A percentile compares a stretch with the other conserved stretches of the same genome.
Conservation (phyloP, 2,797 vertebrate genomes). For the Netta rufina region DNA sequence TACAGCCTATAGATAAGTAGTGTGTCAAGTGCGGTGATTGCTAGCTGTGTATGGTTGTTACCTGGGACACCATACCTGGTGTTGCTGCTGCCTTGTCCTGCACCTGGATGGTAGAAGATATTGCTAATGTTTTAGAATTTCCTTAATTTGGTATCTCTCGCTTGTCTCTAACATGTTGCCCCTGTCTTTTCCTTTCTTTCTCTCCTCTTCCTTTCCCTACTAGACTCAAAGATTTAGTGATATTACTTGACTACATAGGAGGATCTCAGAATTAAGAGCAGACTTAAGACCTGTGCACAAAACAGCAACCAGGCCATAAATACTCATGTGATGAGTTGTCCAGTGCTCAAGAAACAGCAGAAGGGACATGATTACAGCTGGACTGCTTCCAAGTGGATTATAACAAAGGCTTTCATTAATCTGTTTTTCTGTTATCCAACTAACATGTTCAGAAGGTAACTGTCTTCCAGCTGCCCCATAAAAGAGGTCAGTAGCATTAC, state of each 20-base stretch:
- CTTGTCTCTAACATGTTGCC: constrained; percentile 48
- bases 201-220: constrained; percentile 53
- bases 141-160: neutral
- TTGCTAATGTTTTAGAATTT: neutral
- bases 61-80: constrained; percentile 25
- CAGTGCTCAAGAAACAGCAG: constrained; percentile 43
- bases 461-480: constrained; percentile 38
- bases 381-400: constrained; percentile 46
- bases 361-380: constrained; percentile 42
- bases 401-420: constrained; percentile 56
- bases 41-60: neutral
- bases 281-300: constrained; percentile 24
- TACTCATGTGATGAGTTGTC: constrained; percentile 32
- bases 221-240: constrained; percentile 38
- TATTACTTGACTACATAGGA: constrained; percentile 39
- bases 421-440: constrained; percentile 44
- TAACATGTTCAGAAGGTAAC: constrained; percentile 56
- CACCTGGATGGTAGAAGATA: neutral
- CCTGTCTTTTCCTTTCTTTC: constrained; percentile 60
- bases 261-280: constrained; percentile 43
- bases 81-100: neutral
- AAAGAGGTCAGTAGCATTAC: constrained; percentile 61
- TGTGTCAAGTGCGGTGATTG: neutral
- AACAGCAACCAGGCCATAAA: constrained; percentile 21
- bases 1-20: neutral